Conservation (phyloP, 1,140 invertebrate species). For the Cardiocondyla obscurior region DNA sequence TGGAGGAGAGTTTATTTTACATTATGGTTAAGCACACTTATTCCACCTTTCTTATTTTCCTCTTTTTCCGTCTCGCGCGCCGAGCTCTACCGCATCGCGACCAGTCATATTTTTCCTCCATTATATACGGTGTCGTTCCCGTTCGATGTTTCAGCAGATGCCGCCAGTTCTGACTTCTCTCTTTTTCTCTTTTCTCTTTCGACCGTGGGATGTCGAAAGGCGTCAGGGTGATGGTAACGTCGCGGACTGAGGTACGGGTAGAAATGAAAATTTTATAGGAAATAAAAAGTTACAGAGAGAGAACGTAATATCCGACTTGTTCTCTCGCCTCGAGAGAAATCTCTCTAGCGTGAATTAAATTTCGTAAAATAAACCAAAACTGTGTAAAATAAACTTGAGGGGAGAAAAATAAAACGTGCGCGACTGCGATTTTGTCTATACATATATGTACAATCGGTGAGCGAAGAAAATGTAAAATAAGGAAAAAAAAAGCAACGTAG, state of each 20-base stretch:
- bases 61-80: neutral
- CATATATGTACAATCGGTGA: neutral
- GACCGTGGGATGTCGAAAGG: neutral
- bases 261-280: conserved; percentile 51
- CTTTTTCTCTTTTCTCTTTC: neutral
- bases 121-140: neutral
- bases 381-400: neutral
- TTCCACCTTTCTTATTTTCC: neutral
- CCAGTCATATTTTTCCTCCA: conserved; percentile 1
- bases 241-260: neutral
- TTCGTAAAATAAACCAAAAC: neutral
- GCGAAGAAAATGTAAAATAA: neutral
- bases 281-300: neutral
- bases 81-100: neutral
- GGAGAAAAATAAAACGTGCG: neutral
- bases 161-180: conserved; percentile 36
- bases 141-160: conserved; percentile 66
- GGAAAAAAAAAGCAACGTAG: neutral
- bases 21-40: conserved; percentile 9
- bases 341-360: neutral
- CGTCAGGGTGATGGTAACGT: conserved; percentile 21
- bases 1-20: conserved; percentile 16
- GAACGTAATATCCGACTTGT: neutral
- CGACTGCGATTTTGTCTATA: neutral
- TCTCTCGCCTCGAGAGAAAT: neutral